A percentile compares a stretch with the other conserved stretches of the same genome.
Conservation (phyloP, 2,797 vertebrate genomes). For the Argyrosomus regius region DNA sequence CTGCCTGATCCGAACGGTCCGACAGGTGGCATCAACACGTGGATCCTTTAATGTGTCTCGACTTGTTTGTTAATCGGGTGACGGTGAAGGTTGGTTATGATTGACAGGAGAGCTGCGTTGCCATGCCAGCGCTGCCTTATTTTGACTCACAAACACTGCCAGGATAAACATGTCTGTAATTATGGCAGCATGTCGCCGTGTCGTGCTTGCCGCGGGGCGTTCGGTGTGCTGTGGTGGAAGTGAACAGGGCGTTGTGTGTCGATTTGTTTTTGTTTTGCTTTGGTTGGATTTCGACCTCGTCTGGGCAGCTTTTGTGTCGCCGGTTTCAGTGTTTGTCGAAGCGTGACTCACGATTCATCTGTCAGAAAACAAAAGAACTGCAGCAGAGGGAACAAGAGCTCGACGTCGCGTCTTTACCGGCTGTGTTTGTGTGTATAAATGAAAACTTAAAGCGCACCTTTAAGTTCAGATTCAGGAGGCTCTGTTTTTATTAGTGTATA, state of each 20-base stretch:
- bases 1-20: slow-evolving; percentile 13
- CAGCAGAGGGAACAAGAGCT: too few species aligned
- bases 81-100: background rate
- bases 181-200: slow-evolving; percentile 20
- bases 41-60: slow-evolving; percentile 6
- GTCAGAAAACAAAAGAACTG: too few species aligned
- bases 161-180: slow-evolving; percentile 55
- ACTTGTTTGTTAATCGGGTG: slow-evolving; percentile 6
- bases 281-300: background rate
- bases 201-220: background rate
- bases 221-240: background rate
- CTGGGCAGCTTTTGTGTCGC: background rate
- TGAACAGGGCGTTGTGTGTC: background rate
- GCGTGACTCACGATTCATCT: too few species aligned
- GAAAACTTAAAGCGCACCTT: too few species aligned
- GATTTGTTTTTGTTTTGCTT: too few species aligned
- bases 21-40: slow-evolving; percentile 11
- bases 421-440: too few species aligned
- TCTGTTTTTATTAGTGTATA: too few species aligned
- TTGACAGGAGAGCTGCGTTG: slow-evolving; percentile 37
- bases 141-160: slow-evolving; percentile 39
- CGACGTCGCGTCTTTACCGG: too few species aligned
- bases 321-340: background rate
- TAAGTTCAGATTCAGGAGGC: too few species aligned
- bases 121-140: slow-evolving; percentile 21